Conservation (phyloP, 2,888 invertebrate genomes). For the Argynnis bischoffii region DNA sequence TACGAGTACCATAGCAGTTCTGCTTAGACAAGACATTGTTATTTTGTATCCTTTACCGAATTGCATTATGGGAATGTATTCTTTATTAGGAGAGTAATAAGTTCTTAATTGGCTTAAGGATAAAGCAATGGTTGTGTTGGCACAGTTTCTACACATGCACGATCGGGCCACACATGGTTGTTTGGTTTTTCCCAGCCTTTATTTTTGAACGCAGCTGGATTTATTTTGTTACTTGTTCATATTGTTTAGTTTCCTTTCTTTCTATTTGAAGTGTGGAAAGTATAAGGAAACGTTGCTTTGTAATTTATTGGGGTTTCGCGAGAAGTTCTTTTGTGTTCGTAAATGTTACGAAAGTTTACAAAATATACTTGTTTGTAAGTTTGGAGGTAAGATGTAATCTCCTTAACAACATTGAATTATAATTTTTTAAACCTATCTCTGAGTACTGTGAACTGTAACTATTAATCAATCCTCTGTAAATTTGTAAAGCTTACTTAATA, state of each 20-base stretch:
- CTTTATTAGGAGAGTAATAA: not conserved
- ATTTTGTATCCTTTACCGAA: constrained; percentile 6
- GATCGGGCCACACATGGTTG: constrained; percentile 52
- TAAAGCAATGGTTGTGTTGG: constrained; percentile 10
- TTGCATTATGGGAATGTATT: not conserved
- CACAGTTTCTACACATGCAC: constrained; percentile 25
- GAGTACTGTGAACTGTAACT: too few relatives aligned
- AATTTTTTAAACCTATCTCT: too few relatives aligned
- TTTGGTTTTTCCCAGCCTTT: constrained; percentile 52
- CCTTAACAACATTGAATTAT: too few relatives aligned
- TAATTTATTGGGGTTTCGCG: constrained; percentile 2
- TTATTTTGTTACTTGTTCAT: constrained; percentile 51
- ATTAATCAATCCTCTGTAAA: too few relatives aligned
- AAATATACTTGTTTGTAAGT: too few relatives aligned
- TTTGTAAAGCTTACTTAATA: too few relatives aligned
- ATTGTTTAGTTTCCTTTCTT: constrained; percentile 24
- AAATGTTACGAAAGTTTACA: too few relatives aligned
- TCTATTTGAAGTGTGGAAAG: constrained; percentile 1
- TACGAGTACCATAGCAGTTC: not conserved
- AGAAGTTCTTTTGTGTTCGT: not conserved
- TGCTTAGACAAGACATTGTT: not conserved
- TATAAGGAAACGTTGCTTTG: constrained; percentile 5
- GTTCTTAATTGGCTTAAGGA: constrained; percentile 15
- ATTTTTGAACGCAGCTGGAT: constrained; percentile 62
- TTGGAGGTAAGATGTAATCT: too few relatives aligned